phyloP scores from a whole-genome alignment of 2,113 vertebrate genomes.

The Malurus alboscapulatus region DNA sequence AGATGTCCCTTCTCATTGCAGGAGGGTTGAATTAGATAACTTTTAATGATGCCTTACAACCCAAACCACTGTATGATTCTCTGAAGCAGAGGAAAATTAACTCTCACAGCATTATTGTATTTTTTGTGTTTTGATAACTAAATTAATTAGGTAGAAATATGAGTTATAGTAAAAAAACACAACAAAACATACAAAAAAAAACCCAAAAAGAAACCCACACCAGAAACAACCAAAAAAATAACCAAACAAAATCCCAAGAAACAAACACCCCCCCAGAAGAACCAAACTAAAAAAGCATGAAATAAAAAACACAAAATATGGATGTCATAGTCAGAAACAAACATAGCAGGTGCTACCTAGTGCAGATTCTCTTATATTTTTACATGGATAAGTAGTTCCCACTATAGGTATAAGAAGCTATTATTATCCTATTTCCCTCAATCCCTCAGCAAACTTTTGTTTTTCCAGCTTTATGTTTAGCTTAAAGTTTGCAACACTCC shows the following conservation, averaged over 20 bases:
- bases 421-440: not conserved
- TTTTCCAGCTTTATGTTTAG: not conserved
- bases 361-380: not conserved
- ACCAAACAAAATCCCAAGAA: too few relatives aligned
- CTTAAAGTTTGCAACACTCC: not conserved
- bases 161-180: not conserved
- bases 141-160: not conserved
- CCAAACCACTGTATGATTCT: not conserved
- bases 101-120: not conserved
- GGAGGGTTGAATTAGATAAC: rapidly evolving
- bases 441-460: rapidly evolving
- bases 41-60: not conserved
- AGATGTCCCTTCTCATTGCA: not conserved
- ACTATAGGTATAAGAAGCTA: not conserved
- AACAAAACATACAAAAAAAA: not conserved
- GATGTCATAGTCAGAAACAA: not conserved
- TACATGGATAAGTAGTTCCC: not conserved
- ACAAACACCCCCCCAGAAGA: too few relatives aligned
- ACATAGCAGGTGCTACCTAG: not conserved
- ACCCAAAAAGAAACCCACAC: too few relatives aligned
- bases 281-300: too few relatives aligned
- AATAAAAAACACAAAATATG: too few relatives aligned
- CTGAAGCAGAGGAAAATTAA: not conserved
- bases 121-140: not conserved
- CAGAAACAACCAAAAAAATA: not conserved